Base-by-base conservation (phyloP, 2,113 vertebrate species). In the Symphodus melops region DNA sequence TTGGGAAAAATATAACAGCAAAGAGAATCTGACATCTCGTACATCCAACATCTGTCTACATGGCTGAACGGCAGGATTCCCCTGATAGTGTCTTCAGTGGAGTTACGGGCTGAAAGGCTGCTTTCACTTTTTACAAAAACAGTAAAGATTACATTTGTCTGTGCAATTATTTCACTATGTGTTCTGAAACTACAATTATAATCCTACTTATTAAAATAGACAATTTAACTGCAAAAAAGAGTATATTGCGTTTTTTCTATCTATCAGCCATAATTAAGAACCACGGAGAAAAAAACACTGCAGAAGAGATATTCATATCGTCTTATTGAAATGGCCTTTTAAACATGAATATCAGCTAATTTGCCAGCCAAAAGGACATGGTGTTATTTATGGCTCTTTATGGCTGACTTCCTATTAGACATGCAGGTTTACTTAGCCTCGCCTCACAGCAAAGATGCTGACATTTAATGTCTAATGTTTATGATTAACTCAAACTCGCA, bases 21-120 rank as follows among this genome's bases (percentile, higher is more conserved):
- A 81, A 77, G 74, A 72, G 67, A 89, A 78, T 83, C 75, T 90
- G 87, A 88, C 83, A 87, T 89, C 67, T 90, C 86, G 87, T 83
- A 89, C 66, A 75, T 89, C 70, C 73, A 84, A 83, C 89, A 90
- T 91, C 92, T 90, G 90, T 86, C 89, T 82, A 52, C 83, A 90
- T 78, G 86, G 73, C 71, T 91, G 84, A 91, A 54, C 61, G 79
- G 69, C 72, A 79, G 42, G 68, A 80, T 79, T 91, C 91, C 89
- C 92, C 80, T 57, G 89, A 86, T 64, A 37, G 54, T 71, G 25
- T 72, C 51, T 53, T 82, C 77, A 72, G 65, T 77, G 54, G 65
- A 85, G 68, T 63, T 84, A 59, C 49, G 81, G 36, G 39, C 77
- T 82, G 87, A 82, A 77, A 78, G 64, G 60, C 77, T 77, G 68